Evolutionary conservation across 2,888 invertebrate genomes (phyloP).

Genomic region (Apamea sordens): DNA sequence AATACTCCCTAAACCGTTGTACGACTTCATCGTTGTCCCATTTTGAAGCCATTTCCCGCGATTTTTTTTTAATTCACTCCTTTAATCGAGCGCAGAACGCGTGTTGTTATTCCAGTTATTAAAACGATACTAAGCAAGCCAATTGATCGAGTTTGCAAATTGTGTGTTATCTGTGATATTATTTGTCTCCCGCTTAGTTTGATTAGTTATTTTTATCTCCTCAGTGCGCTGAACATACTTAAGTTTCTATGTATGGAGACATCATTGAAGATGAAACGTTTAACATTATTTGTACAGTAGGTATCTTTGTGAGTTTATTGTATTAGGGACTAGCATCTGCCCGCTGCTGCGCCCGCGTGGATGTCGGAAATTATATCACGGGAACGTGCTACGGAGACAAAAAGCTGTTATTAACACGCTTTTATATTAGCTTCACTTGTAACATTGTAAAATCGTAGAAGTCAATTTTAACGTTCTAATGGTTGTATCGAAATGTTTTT

Average conservation of each 20-base stretch:
- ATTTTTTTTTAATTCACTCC: constrained; percentile 28
- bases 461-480: no score
- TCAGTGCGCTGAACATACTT: not conserved
- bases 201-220: constrained; percentile 6
- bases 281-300: not conserved
- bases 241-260: not conserved
- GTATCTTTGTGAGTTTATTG: not conserved
- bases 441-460: no score
- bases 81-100: not conserved
- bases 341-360: not conserved
- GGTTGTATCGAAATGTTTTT: no score
- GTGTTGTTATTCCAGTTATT: constrained; percentile 5
- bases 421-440: no score
- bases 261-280: not conserved
- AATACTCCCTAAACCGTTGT: constrained; percentile 95
- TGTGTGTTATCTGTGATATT: constrained; percentile 25
- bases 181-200: constrained; percentile 21
- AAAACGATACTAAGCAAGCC: constrained; percentile 32
- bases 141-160: constrained; percentile 14
- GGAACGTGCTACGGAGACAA: not conserved
- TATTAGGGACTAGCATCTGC: not conserved
- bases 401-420: not conserved
- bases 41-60: constrained; percentile 60
- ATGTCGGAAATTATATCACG: not conserved
- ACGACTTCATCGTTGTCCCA: constrained; percentile 91